Percentiles rank a stretch among this genome's conserved stretches.
phyloP scores from a whole-genome alignment of 1,140 invertebrate genomes.

The Archivesica marissinica region DNA sequence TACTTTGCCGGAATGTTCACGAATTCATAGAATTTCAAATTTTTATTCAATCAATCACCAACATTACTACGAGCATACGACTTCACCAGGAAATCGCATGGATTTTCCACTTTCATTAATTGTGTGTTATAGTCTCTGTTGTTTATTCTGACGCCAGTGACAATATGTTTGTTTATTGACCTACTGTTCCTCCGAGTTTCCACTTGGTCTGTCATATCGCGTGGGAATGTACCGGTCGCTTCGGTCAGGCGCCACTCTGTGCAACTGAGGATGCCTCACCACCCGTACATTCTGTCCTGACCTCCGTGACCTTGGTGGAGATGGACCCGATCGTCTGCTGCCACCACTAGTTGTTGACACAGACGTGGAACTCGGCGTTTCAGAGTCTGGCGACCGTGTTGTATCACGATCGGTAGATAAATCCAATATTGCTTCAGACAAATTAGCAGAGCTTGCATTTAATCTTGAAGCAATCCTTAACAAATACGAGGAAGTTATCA shows the following conservation, averaged over 20 bases:
- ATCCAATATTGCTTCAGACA: slow-evolving; percentile 66
- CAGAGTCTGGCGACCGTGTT: neutral
- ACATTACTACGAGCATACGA: no score
- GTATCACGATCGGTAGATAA: slow-evolving; percentile 48
- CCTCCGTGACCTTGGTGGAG: slow-evolving; percentile 58
- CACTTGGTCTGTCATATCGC: slow-evolving; percentile 19
- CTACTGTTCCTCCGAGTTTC: slow-evolving; percentile 7
- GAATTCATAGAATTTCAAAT: no score
- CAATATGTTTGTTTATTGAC: no score
- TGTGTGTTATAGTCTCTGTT: no score
- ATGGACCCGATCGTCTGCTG: slow-evolving; percentile 47
- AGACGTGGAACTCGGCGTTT: slow-evolving; percentile 22
- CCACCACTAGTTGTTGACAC: slow-evolving; percentile 1
- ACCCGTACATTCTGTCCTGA: slow-evolving; percentile 65
- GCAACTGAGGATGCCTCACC: slow-evolving; percentile 61
- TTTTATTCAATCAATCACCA: no score
- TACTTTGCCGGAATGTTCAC: no score
- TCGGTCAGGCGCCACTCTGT: slow-evolving; percentile 29
- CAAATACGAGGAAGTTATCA: slow-evolving; percentile 64
- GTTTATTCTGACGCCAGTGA: neutral
- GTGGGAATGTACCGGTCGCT: slow-evolving; percentile 46
- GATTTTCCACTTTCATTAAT: no score
- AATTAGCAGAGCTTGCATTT: slow-evolving; percentile 68
- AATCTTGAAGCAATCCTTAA: slow-evolving; percentile 69
- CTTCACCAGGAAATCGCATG: no score